A percentile compares a stretch with the other conserved stretches of the same genome.
phyloP scores from a whole-genome alignment of 1,140 invertebrate species.

The Danaus plexippus region DNA sequence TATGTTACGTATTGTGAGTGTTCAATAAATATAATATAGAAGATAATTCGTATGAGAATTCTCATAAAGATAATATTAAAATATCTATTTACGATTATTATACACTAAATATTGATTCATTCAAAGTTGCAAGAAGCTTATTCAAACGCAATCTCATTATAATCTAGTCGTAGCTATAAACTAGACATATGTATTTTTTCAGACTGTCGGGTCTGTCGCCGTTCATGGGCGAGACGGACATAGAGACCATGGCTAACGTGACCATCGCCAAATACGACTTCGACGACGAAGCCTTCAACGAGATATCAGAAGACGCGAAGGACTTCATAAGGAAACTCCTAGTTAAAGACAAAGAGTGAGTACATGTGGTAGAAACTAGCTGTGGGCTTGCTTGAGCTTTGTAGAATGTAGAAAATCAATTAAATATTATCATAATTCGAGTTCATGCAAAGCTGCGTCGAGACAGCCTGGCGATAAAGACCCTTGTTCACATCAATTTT shows the following conservation, averaged over 20 bases:
- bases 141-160: conserved; percentile 1
- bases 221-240: conserved; percentile 97
- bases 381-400: conserved; percentile 1
- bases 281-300: conserved; percentile 93
- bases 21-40: neutral
- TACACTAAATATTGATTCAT: no score
- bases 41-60: no score
- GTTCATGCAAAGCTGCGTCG: conserved; percentile 40
- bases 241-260: conserved; percentile 97
- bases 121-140: neutral
- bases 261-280: conserved; percentile 96
- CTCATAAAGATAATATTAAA: no score
- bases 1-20: conserved; percentile 98
- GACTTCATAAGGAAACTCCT: conserved; percentile 92
- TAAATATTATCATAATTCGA: neutral
- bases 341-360: conserved; percentile 93
- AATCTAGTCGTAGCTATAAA: neutral
- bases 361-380: neutral
- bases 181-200: conserved; percentile 23
- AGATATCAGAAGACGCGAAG: conserved; percentile 92
- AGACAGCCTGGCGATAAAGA: conserved; percentile 63
- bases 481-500: conserved; percentile 54
- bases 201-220: conserved; percentile 97
- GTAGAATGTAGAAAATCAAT: conserved; percentile 4
- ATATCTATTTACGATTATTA: no score